phyloP scores from a whole-genome alignment of 2,888 invertebrate species.

The Achlya flavicornis region DNA sequence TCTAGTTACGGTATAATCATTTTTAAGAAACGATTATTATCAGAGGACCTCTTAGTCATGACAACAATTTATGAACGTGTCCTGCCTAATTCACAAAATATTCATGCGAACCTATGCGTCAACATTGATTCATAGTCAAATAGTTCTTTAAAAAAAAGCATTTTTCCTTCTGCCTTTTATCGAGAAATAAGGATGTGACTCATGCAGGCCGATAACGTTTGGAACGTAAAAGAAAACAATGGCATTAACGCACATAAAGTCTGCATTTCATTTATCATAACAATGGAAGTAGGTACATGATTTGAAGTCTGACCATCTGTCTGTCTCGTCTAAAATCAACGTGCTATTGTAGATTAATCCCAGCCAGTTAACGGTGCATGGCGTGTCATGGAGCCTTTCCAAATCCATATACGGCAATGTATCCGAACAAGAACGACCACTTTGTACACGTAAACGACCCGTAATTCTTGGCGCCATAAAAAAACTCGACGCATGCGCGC shows the following conservation, averaged over 20 bases:
- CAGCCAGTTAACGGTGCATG: constrained; percentile 53
- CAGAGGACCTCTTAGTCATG: background rate
- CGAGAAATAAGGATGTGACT: constrained; percentile 9
- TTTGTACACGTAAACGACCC: constrained; percentile 44
- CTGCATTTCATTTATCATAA: constrained; percentile 10
- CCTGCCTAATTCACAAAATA: background rate
- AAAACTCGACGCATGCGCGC: constrained; percentile 57
- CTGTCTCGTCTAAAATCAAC: constrained; percentile 57
- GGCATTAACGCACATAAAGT: background rate
- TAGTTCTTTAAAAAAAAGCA: background rate
- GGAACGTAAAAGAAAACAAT: background rate
- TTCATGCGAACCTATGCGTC: constrained; percentile 5
- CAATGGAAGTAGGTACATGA: constrained; percentile 11
- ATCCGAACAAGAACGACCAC: constrained; percentile 47
- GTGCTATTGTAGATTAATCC: constrained; percentile 59
- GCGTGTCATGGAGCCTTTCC: constrained; percentile 66
- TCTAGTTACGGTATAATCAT: no score
- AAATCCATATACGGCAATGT: constrained; percentile 62
- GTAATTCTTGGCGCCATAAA: constrained; percentile 58
- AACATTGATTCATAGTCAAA: constrained; percentile 9
- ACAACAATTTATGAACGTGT: background rate
- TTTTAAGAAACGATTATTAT: no score
- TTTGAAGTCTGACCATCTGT: constrained; percentile 48
- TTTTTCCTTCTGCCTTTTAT: background rate
- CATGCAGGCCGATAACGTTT: background rate